These are phyloP conservation scores for Sphinx pinastri DNA, from an alignment of 2,888 invertebrate genomes.

Conservation along the genomic window DNA sequence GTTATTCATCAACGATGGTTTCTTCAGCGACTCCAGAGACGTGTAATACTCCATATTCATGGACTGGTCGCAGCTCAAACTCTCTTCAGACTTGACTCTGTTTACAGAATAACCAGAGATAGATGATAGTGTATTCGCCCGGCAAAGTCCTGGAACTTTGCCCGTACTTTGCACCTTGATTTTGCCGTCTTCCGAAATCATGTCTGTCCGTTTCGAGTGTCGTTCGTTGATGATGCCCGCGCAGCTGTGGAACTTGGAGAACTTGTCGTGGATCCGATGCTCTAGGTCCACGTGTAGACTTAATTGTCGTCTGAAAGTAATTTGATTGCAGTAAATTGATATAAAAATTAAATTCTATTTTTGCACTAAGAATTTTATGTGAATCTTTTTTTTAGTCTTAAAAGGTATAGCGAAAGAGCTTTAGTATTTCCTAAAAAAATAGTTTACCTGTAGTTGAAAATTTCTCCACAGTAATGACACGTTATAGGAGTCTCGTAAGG, in stretches of 20 bases:
- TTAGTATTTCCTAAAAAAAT: too few relatives aligned
- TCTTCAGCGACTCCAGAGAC: conserved; percentile 56
- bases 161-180: conserved; percentile 46
- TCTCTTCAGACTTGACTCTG: conserved; percentile 49
- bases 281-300: conserved; percentile 64
- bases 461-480: conserved; percentile 65
- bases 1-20: conserved; percentile 48
- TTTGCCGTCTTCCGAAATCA: conserved; percentile 46
- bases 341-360: too few relatives aligned
- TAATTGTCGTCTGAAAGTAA: conserved; percentile 59
- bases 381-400: too few relatives aligned
- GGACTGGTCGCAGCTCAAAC: conserved; percentile 57
- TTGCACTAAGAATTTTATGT: too few relatives aligned
- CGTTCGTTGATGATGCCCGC: conserved; percentile 50
- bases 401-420: too few relatives aligned
- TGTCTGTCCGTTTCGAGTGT: conserved; percentile 34
- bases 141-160: conserved; percentile 28
- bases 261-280: conserved; percentile 58
- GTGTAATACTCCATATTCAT: conserved; percentile 64
- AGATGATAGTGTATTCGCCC: conserved; percentile 24
- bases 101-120: conserved; percentile 31
- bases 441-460: conserved; percentile 58
- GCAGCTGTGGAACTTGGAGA: conserved; percentile 65
- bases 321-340: background rate
- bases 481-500: conserved; percentile 38